These are phyloP conservation scores for Proisotoma minuta DNA, from an alignment of 2,888 invertebrate species.

Conservation along the genomic window DNA sequence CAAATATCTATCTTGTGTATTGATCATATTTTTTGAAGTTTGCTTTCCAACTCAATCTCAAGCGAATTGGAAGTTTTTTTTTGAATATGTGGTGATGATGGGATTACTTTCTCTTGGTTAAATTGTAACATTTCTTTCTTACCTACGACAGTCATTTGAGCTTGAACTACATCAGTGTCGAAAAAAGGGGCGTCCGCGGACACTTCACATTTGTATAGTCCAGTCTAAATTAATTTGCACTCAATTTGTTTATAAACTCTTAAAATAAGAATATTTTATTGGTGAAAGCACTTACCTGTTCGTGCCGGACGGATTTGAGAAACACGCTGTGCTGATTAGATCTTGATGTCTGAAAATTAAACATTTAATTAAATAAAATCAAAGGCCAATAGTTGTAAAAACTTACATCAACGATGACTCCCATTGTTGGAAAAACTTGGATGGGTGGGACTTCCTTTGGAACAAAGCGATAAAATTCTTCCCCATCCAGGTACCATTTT, in stretches of 20 bases:
- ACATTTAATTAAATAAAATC: no score
- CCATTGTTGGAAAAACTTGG: constrained; percentile 65
- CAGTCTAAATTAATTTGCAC: no score
- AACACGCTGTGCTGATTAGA: constrained; percentile 45
- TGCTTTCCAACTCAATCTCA: neutral
- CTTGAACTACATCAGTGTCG: constrained; percentile 45
- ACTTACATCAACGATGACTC: constrained; percentile 68
- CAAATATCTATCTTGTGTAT: no score
- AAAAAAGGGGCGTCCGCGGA: constrained; percentile 46
- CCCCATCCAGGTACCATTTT: constrained; percentile 73
- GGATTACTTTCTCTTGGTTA: neutral
- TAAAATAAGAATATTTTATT: no score
- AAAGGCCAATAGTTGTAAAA: no score
- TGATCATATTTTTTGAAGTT: no score
- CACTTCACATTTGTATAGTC: constrained; percentile 46
- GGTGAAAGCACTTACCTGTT: no score
- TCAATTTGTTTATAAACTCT: no score
- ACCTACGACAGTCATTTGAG: constrained; percentile 48
- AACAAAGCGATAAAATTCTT: constrained; percentile 74
- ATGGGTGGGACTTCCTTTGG: constrained; percentile 74
- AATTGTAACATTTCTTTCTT: constrained; percentile 20
- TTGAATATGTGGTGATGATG: neutral
- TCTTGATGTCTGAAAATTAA: constrained; percentile 37
- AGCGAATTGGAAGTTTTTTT: neutral
- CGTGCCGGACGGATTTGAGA: constrained; percentile 45